phyloP scores from a whole-genome alignment of 2,113 vertebrate genomes.

The Guaruba guarouba region DNA sequence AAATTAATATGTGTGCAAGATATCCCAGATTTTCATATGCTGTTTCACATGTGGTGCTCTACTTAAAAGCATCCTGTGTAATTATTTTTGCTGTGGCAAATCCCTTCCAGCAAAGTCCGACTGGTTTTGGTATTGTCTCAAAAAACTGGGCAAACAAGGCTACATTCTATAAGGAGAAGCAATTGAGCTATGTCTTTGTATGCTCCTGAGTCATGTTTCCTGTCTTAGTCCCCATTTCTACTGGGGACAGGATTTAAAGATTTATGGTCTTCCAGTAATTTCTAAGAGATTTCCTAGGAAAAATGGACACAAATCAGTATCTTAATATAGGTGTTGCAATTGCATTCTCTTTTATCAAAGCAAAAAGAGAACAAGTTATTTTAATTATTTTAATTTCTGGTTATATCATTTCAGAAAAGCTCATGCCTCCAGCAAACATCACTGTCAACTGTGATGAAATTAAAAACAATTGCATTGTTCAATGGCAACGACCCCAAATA shows the following conservation, averaged over 20 bases:
- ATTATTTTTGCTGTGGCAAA: not conserved
- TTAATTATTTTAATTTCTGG: not conserved
- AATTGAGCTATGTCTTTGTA: not conserved
- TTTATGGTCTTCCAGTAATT: not conserved
- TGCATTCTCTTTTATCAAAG: not conserved
- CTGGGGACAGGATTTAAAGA: not conserved
- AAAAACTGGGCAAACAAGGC: not conserved
- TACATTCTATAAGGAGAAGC: not conserved
- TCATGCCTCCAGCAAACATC: conserved; percentile 46
- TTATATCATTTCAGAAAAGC: conserved; percentile 49
- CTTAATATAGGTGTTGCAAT: not conserved
- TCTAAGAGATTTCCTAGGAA: not conserved
- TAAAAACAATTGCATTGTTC: not conserved
- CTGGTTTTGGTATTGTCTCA: not conserved
- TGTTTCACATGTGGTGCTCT: not conserved
- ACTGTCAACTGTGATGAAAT: conserved; percentile 6
- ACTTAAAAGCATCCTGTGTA: not conserved
- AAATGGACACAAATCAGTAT: accelerated
- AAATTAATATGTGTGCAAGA: accelerated
- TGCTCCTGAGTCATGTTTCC: not conserved
- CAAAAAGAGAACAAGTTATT: not conserved
- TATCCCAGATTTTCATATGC: not conserved
- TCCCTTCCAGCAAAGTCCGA: not conserved
- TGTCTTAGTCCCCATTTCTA: not conserved
- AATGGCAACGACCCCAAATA: conserved; percentile 39